A percentile compares a stretch with the other conserved stretches of the same genome.
Conservation (phyloP, 2,888 invertebrate species). For the Dyspetes luteomarginatus region DNA sequence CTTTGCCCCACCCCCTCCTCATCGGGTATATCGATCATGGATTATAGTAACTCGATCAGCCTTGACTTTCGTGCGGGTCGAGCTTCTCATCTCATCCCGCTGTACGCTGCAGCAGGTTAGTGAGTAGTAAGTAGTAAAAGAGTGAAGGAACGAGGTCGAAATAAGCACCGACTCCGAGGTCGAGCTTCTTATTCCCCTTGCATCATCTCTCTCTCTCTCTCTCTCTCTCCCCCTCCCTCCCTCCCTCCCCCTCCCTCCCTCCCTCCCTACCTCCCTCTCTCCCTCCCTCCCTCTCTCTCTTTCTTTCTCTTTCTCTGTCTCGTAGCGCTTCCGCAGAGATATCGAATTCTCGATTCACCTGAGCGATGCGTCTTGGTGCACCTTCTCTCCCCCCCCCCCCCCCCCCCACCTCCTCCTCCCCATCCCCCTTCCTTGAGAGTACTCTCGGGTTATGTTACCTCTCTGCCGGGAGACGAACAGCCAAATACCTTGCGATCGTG, state of each 20-base stretch:
- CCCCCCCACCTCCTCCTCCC: conserved; percentile 49
- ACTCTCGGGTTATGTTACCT: conserved; percentile 58
- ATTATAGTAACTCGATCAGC: conserved; percentile 69
- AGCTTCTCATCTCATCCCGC: conserved; percentile 59
- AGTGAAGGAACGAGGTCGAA: conserved; percentile 54
- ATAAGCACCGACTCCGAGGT: conserved; percentile 45
- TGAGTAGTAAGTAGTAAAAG: background rate
- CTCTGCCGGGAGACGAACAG: conserved; percentile 42
- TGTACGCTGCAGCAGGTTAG: conserved; percentile 12
- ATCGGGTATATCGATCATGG: conserved; percentile 68
- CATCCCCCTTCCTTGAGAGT: conserved; percentile 52
- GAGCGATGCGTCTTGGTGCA: conserved; percentile 61
- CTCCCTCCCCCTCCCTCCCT: conserved; percentile 15
- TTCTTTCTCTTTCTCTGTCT: conserved; percentile 11
- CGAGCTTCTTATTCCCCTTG: conserved; percentile 49
- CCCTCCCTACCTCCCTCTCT: conserved; percentile 50
- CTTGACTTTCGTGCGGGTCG: conserved; percentile 68
- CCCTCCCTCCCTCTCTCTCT: conserved; percentile 17
- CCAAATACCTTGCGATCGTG: conserved; percentile 54
- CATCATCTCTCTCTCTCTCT: conserved; percentile 37
- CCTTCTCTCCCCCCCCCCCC: conserved; percentile 28
- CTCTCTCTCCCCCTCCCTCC: conserved; percentile 49
- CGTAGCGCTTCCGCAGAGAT: conserved; percentile 62
- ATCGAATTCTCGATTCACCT: conserved; percentile 65
- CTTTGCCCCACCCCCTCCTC: conserved; percentile 66